Percentiles rank a stretch among this genome's conserved stretches.
Evolutionary conservation across 2,888 invertebrate species (phyloP).

Genomic region (Drosophila phalerata): DNA sequence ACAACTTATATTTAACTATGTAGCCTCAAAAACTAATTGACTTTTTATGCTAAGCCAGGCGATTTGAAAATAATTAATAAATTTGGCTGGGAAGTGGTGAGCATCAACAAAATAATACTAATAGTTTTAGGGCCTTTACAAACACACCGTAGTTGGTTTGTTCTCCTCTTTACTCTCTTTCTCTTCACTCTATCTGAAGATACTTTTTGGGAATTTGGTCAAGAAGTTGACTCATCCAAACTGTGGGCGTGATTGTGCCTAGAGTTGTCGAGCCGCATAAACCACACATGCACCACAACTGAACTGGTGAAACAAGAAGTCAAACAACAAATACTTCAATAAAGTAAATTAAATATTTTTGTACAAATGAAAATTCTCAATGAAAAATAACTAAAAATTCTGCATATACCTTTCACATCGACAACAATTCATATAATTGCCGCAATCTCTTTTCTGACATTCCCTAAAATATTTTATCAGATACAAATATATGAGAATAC

Average conservation of each 20-base stretch:
- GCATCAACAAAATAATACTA: conserved; percentile 44
- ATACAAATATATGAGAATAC: conserved; percentile 6
- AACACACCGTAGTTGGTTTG: conserved; percentile 39
- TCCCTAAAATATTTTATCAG: conserved; percentile 34
- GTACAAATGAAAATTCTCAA: conserved; percentile 51
- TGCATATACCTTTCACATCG: conserved; percentile 31
- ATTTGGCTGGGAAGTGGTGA: conserved; percentile 47
- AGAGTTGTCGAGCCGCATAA: conserved; percentile 33
- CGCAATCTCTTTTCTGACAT: conserved; percentile 32
- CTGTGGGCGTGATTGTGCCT: conserved; percentile 8
- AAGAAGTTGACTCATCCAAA: conserved; percentile 55
- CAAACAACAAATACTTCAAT: conserved; percentile 70
- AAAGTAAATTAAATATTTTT: conserved; percentile 77
- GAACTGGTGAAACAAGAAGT: conserved; percentile 48
- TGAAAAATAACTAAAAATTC: conserved; percentile 19
- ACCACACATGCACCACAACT: conserved; percentile 46
- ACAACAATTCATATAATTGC: conserved; percentile 59
- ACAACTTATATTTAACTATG: conserved; percentile 21
- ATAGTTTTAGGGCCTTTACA: conserved; percentile 44
- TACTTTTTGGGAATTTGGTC: conserved; percentile 50
- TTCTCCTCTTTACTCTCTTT: neutral
- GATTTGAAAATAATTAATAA: conserved; percentile 73
- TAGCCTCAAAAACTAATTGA: conserved; percentile 49
- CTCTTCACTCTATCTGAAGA: conserved; percentile 3
- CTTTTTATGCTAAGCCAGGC: conserved; percentile 41